These are phyloP conservation scores for Cebidichthys violaceus DNA, from an alignment of 2,113 vertebrate genomes.

Conservation along the genomic window DNA sequence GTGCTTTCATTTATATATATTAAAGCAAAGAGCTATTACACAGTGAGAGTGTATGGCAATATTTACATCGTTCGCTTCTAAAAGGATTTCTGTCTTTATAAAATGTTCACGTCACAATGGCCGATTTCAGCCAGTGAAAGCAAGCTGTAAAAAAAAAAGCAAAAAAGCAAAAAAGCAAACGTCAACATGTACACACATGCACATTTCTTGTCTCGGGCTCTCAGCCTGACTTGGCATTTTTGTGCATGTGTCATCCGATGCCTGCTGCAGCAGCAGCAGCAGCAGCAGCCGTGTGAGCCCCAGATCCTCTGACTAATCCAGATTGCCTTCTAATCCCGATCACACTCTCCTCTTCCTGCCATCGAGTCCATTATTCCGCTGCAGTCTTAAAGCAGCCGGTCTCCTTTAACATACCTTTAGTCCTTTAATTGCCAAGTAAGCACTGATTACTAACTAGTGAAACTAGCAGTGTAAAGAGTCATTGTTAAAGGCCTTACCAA, in stretches of 20 bases:
- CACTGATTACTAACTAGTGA: not conserved
- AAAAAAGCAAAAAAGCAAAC: no score
- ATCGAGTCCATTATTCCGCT: constrained; percentile 43
- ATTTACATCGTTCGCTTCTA: constrained; percentile 27
- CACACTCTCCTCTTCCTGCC: constrained; percentile 44
- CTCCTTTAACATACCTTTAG: not conserved
- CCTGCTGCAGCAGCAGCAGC: constrained; percentile 39
- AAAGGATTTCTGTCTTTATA: constrained; percentile 40
- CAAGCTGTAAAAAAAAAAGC: not conserved
- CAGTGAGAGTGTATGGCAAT: constrained; percentile 18
- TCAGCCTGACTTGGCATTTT: constrained; percentile 60
- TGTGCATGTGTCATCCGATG: constrained; percentile 49
- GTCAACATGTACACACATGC: not conserved
- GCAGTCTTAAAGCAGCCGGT: constrained; percentile 5
- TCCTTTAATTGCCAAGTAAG: not conserved
- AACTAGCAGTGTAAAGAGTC: not conserved
- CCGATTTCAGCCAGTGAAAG: constrained; percentile 4
- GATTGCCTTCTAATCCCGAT: constrained; percentile 66
- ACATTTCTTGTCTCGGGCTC: constrained; percentile 24
- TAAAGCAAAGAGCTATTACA: constrained; percentile 58
- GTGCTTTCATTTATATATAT: constrained; percentile 60
- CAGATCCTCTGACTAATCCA: constrained; percentile 65
- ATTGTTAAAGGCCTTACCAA: not conserved
- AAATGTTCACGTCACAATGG: constrained; percentile 37
- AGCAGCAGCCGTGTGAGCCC: constrained; percentile 14